Evolutionary conservation across 2,113 vertebrate genomes (phyloP).

Genomic region (Pelecanoides urinatrix): DNA sequence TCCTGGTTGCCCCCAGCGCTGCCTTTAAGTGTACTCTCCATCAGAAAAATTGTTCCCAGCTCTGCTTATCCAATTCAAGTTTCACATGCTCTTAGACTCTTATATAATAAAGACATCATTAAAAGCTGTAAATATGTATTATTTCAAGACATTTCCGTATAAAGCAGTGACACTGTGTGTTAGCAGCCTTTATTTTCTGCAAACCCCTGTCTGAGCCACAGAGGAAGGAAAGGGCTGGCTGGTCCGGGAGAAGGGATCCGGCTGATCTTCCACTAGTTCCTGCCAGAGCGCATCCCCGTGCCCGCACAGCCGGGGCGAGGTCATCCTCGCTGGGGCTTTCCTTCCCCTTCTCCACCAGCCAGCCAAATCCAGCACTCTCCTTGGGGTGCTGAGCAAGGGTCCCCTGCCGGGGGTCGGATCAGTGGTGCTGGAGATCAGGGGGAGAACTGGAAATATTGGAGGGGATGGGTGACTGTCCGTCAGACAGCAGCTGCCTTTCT

Average conservation of each 20-base stretch:
- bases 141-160: neutral
- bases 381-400: neutral
- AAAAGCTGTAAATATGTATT: neutral
- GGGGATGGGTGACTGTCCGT: neutral
- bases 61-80: neutral
- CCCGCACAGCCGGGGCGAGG: neutral
- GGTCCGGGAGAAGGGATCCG: neutral
- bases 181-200: neutral
- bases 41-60: neutral
- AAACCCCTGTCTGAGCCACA: neutral
- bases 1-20: neutral
- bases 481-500: neutral
- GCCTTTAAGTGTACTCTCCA: neutral
- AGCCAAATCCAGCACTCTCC: neutral
- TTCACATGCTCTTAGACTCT: neutral
- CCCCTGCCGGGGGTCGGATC: neutral
- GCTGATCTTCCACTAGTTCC: neutral
- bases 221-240: neutral
- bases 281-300: neutral
- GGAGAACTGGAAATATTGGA: neutral
- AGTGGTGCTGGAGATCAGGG: fast-evolving
- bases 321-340: neutral
- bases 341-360: neutral
- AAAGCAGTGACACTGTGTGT: neutral
- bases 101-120: neutral